Percentiles rank a stretch among this genome's conserved stretches.
phyloP scores from a whole-genome alignment of 2,797 vertebrate genomes.

The Acanthurus leucopareius region DNA sequence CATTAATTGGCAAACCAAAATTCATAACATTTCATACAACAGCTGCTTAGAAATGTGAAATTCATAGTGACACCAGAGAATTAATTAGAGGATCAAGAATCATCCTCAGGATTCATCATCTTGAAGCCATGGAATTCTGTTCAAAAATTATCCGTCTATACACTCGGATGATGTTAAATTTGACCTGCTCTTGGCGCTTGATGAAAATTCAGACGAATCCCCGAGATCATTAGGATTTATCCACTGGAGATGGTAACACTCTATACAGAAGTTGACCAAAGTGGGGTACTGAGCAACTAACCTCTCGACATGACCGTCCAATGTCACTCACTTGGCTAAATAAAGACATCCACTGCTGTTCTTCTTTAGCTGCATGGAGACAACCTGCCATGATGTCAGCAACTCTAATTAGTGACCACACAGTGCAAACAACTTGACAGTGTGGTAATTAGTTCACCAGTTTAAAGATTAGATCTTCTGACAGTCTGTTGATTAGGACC shows the following conservation, averaged over 20 bases:
- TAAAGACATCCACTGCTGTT: neutral
- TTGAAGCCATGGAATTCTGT: too few relatives aligned
- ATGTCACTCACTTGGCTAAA: neutral
- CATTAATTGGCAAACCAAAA: neutral
- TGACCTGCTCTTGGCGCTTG: too few relatives aligned
- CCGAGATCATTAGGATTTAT: too few relatives aligned
- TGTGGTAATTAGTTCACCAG: slow-evolving; percentile 8
- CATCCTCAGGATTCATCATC: too few relatives aligned
- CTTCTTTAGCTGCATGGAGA: neutral
- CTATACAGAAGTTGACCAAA: too few relatives aligned
- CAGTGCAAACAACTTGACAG: neutral
- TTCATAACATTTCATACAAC: neutral
- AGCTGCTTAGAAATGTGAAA: neutral
- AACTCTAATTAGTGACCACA: slow-evolving; percentile 18
- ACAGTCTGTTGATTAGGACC: slow-evolving; percentile 24
- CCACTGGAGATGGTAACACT: too few relatives aligned
- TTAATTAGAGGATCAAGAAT: neutral
- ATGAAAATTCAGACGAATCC: too few relatives aligned
- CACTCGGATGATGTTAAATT: too few relatives aligned
- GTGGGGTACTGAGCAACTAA: neutral
- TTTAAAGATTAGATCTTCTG: slow-evolving; percentile 13
- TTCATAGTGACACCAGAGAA: neutral
- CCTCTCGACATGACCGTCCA: neutral
- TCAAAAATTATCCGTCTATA: too few relatives aligned
- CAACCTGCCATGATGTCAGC: neutral